Evolutionary conservation across 1,140 invertebrate genomes (phyloP).

Genomic region (Zeugodacus cucurbitae): DNA sequence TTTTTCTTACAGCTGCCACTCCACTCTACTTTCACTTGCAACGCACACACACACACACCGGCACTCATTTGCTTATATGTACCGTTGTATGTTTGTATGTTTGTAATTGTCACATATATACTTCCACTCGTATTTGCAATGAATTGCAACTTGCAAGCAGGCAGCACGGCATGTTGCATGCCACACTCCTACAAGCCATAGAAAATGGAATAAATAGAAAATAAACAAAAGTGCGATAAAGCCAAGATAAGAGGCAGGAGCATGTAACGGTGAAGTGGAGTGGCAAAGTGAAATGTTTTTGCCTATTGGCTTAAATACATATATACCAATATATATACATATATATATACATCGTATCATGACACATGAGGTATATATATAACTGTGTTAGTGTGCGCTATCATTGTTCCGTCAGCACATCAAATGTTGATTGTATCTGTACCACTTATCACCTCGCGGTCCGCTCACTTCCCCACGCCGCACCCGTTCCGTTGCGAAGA

Average conservation of each 20-base stretch:
- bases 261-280: not conserved
- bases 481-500: not conserved
- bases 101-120: not conserved
- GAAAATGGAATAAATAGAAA: conserved; percentile 30
- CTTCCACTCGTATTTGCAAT: not conserved
- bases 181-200: not conserved
- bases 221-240: conserved; percentile 10
- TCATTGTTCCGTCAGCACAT: not conserved
- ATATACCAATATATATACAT: not conserved
- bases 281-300: not conserved
- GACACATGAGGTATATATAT: no score
- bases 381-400: not conserved
- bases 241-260: not conserved
- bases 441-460: conserved; percentile 1
- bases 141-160: not conserved
- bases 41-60: not conserved
- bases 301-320: not conserved
- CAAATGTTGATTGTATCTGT: conserved; percentile 8
- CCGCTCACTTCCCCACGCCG: not conserved
- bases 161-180: not conserved
- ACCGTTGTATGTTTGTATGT: not conserved
- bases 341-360: not conserved
- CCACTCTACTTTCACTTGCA: conserved; percentile 56
- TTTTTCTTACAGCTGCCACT: conserved; percentile 47
- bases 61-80: no score